Conservation (phyloP, 2,113 vertebrate genomes). For the Sorex araneus region DNA sequence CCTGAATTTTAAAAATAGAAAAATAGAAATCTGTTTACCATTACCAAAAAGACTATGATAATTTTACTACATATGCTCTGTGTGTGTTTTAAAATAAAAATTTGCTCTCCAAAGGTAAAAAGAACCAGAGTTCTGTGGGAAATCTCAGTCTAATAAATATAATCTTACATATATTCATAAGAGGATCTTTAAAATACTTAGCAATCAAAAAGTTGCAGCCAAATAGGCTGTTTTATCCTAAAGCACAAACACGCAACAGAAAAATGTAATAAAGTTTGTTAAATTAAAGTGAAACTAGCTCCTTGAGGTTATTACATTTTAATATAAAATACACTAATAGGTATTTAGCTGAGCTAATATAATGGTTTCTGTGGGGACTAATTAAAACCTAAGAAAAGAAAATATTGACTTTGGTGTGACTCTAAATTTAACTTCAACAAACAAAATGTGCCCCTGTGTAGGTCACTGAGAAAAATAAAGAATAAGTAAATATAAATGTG, state of each 20-base stretch:
- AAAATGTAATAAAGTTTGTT: constrained; percentile 59
- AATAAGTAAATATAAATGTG: not conserved
- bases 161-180: constrained; percentile 9
- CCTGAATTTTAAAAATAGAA: constrained; percentile 53
- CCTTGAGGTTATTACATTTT: constrained; percentile 17
- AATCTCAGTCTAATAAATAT: too few species aligned
- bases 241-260: not conserved
- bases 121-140: too few species aligned
- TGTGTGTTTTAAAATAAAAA: too few species aligned
- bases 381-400: constrained; percentile 68
- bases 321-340: not conserved
- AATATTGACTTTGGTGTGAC: not conserved
- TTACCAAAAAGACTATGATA: not conserved
- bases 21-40: constrained; percentile 37
- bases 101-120: too few species aligned
- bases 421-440: constrained; percentile 39
- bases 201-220: not conserved
- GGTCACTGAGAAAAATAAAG: not conserved
- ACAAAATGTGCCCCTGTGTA: not conserved
- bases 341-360: constrained; percentile 1
- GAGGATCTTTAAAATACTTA: constrained; percentile 18
- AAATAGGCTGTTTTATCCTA: constrained; percentile 19
- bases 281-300: constrained; percentile 6
- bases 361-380: constrained; percentile 33
- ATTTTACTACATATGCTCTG: not conserved